A percentile compares a stretch with the other conserved stretches of the same genome.
These are phyloP conservation scores for Embiotoca jacksoni DNA, from an alignment of 2,113 vertebrate species.

Conservation along the genomic window DNA sequence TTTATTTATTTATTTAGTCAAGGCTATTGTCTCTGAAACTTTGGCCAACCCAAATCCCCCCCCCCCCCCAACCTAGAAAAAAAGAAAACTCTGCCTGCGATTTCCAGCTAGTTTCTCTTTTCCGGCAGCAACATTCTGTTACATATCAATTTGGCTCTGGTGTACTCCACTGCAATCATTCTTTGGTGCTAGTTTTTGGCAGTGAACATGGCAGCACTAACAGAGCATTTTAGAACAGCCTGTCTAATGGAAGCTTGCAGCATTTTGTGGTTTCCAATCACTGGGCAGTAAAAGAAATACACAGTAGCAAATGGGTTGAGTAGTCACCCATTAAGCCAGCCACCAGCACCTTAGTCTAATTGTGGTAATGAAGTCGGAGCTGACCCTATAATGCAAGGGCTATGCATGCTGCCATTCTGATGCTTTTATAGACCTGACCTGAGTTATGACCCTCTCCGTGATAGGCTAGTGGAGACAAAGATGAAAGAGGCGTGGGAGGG, in stretches of 20 bases:
- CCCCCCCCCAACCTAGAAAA: not conserved
- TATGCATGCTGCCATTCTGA: slow-evolving; percentile 55
- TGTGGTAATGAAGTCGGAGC: slow-evolving; percentile 76
- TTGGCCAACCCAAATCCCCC: slow-evolving; percentile 16
- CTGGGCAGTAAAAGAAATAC: slow-evolving; percentile 55
- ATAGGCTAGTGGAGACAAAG: slow-evolving; percentile 38
- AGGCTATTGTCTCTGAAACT: slow-evolving; percentile 65
- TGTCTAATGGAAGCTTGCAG: slow-evolving; percentile 58
- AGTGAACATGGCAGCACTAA: slow-evolving; percentile 42
- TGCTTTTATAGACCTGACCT: slow-evolving; percentile 75
- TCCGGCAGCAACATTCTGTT: slow-evolving; percentile 41
- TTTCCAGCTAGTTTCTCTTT: slow-evolving; percentile 46
- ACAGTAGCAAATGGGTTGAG: slow-evolving; percentile 57
- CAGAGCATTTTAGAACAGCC: slow-evolving; percentile 49
- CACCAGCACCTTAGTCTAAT: slow-evolving; percentile 69
- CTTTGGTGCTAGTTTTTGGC: slow-evolving; percentile 57
- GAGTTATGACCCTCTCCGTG: slow-evolving; percentile 69
- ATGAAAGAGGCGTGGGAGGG: slow-evolving; percentile 21
- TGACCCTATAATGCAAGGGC: slow-evolving; percentile 75
- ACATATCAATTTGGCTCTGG: slow-evolving; percentile 55
- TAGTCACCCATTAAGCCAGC: slow-evolving; percentile 59
- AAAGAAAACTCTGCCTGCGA: slow-evolving; percentile 19
- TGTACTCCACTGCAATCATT: slow-evolving; percentile 46
- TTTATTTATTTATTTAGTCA: slow-evolving; percentile 60
- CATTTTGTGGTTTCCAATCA: slow-evolving; percentile 58